A percentile compares a stretch with the other conserved stretches of the same genome.
Conservation (phyloP, 2,113 vertebrate genomes). For the Pygoscelis antarcticus region DNA sequence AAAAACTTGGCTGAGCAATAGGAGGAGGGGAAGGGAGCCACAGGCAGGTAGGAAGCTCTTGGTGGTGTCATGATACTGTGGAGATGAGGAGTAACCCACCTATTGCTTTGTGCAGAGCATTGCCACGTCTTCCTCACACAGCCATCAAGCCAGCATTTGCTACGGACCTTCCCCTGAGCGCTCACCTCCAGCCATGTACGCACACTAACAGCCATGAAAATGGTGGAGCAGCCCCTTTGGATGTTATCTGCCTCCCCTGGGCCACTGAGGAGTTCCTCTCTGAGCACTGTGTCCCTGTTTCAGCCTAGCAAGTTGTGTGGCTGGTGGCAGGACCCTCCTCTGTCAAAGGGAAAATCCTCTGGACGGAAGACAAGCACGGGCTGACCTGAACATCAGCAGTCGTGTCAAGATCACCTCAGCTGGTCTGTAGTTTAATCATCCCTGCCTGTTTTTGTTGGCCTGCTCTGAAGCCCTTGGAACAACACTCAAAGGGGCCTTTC, state of each 20-base stretch:
- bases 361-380: neutral
- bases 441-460: neutral
- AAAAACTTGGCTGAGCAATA: neutral
- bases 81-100: neutral
- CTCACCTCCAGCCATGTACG: accelerated
- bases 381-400: neutral
- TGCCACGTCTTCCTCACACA: neutral
- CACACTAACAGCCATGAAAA: neutral
- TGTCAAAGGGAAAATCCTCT: neutral
- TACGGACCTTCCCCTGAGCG: accelerated
- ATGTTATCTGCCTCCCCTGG: neutral
- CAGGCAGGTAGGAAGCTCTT: neutral
- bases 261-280: neutral
- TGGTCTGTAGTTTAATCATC: neutral
- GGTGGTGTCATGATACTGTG: neutral
- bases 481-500: neutral
- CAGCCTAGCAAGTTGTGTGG: neutral
- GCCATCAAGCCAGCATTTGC: neutral
- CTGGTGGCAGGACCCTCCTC: neutral
- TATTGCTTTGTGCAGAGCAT: neutral
- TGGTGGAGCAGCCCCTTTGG: neutral
- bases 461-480: neutral
- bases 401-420: constrained; percentile 14
- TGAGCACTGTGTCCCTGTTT: neutral
- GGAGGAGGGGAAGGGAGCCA: neutral